These are phyloP conservation scores for Diabrotica virgifera DNA, from an alignment of 1,140 invertebrate species.

Conservation along the genomic window DNA sequence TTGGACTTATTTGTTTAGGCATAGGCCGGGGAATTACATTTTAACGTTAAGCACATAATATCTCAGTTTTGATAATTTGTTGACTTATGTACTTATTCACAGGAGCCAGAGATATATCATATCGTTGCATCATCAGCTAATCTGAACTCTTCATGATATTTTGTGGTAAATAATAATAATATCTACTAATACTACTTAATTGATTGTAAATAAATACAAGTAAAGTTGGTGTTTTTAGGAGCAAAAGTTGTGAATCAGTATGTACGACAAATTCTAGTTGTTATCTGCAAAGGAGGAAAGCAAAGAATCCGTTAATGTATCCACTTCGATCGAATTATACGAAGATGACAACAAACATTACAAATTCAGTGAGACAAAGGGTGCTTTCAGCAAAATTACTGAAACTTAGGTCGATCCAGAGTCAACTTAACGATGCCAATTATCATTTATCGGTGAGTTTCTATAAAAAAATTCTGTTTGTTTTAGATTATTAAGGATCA, in stretches of 20 bases:
- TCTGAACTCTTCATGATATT: too few species aligned
- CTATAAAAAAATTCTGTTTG: neutral
- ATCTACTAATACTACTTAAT: too few species aligned
- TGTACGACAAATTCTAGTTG: slow-evolving; percentile 47
- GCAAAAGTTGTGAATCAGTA: slow-evolving; percentile 41
- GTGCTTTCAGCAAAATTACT: slow-evolving; percentile 73
- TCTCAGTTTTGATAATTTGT: too few species aligned
- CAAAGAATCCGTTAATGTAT: slow-evolving; percentile 41
- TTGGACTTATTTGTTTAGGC: too few species aligned
- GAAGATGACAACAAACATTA: slow-evolving; percentile 27
- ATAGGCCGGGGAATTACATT: too few species aligned
- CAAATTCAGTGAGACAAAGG: slow-evolving; percentile 57
- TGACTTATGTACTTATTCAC: too few species aligned
- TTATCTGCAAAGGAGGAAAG: slow-evolving; percentile 43
- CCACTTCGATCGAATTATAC: slow-evolving; percentile 20
- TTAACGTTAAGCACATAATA: too few species aligned
- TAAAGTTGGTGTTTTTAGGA: slow-evolving; percentile 29
- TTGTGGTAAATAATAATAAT: too few species aligned
- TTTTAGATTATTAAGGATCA: neutral
- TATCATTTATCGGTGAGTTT: slow-evolving; percentile 67
- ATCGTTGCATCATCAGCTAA: too few species aligned
- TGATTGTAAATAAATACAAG: too few species aligned
- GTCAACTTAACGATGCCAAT: slow-evolving; percentile 74
- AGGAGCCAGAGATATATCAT: too few species aligned
- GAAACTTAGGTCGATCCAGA: slow-evolving; percentile 71